Conservation (phyloP, 2,113 vertebrate genomes). For the Heptranchias perlo region DNA sequence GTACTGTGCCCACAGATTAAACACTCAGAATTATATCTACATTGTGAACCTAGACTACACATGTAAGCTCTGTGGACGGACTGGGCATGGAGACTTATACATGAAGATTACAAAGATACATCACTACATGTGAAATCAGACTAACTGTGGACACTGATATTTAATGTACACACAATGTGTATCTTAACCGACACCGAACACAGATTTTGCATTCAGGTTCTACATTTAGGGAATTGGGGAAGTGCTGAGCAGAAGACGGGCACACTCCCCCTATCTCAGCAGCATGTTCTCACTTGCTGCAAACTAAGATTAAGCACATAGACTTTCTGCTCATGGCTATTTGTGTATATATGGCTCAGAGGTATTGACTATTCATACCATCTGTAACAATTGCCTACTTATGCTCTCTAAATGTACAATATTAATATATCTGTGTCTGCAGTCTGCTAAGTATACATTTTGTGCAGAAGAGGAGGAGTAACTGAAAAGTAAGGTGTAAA, state of each 20-base stretch:
- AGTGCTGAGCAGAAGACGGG: background rate
- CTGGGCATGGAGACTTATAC: background rate
- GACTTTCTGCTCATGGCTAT: background rate
- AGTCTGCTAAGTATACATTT: background rate
- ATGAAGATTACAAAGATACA: background rate
- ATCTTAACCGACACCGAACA: background rate
- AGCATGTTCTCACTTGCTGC: background rate
- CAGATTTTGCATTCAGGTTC: background rate
- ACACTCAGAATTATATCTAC: background rate
- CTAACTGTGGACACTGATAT: background rate
- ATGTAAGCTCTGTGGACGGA: background rate
- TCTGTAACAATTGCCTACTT: background rate
- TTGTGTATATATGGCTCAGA: background rate
- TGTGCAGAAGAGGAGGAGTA: background rate
- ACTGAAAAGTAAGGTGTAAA: background rate
- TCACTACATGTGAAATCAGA: no score
- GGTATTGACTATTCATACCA: background rate
- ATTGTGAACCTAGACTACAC: background rate
- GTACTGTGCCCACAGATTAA: background rate
- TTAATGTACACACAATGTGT: background rate
- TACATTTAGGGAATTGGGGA: background rate
- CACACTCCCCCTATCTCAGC: background rate
- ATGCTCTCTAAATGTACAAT: background rate
- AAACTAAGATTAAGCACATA: background rate
- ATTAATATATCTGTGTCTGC: conserved; percentile 20